Percentiles rank a stretch among this genome's conserved stretches.
Evolutionary conservation across 2,797 vertebrate genomes (phyloP).

Genomic region (Onychomys arenicola): DNA sequence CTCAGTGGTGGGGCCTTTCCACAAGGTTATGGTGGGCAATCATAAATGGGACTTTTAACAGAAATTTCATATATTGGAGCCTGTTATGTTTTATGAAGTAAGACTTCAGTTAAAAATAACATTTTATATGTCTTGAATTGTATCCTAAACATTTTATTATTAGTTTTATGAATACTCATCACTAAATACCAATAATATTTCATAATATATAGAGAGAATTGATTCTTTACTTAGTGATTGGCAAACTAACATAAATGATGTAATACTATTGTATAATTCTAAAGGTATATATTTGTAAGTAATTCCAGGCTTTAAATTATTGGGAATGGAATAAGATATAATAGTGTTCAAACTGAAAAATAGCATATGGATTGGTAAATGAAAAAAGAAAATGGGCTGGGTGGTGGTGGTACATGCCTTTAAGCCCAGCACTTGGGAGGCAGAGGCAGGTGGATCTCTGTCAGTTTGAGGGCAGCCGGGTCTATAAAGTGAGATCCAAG

Average conservation of each 20-base stretch:
- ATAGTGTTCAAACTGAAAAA: not conserved
- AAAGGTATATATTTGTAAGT: not conserved
- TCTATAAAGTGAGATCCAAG: no score
- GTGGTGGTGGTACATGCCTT: no score
- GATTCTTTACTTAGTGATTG: slow-evolving; percentile 17
- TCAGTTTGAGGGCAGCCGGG: no score
- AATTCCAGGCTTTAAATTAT: slow-evolving; percentile 24
- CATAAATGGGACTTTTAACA: not conserved
- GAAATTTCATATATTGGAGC: slow-evolving; percentile 26
- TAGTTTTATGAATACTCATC: slow-evolving; percentile 27
- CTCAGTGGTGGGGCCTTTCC: not conserved
- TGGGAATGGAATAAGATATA: not conserved
- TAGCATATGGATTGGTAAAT: not conserved
- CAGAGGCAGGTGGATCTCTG: no score
- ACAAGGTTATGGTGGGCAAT: not conserved
- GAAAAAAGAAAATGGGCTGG: not conserved
- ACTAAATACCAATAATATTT: slow-evolving; percentile 9
- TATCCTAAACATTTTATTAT: slow-evolving; percentile 23
- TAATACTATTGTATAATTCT: not conserved
- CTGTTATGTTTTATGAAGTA: not conserved
- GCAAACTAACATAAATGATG: slow-evolving; percentile 5
- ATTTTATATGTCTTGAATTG: slow-evolving; percentile 2
- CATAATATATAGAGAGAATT: slow-evolving; percentile 1
- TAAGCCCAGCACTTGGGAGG: no score
- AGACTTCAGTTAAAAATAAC: slow-evolving; percentile 48